Evolutionary conservation across 2,113 vertebrate genomes (phyloP).

Genomic region (Hirundichthys speculiger): DNA sequence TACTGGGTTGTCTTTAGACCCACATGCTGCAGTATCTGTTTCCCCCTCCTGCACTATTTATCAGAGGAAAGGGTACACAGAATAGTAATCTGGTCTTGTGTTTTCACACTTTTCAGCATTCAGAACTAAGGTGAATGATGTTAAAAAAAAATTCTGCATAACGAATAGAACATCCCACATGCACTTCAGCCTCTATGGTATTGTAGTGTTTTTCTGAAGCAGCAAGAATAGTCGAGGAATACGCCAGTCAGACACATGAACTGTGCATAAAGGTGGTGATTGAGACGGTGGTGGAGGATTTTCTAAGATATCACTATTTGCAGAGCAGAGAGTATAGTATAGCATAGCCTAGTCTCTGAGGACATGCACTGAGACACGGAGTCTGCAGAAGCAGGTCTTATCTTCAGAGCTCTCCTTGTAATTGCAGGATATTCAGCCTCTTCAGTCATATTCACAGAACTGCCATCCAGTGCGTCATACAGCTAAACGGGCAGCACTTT

Average conservation of each 20-base stretch:
- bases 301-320: conserved; percentile 37
- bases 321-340: conserved; percentile 41
- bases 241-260: conserved; percentile 1
- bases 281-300: conserved; percentile 10
- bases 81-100: background rate
- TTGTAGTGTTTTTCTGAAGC: conserved; percentile 8
- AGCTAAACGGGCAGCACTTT: conserved; percentile 58
- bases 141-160: background rate
- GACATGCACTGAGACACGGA: conserved; percentile 61
- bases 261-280: background rate
- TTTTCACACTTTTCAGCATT: conserved; percentile 6
- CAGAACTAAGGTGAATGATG: conserved; percentile 2
- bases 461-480: conserved; percentile 58
- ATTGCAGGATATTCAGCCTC: conserved; percentile 69
- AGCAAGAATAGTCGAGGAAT: conserved; percentile 3
- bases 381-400: conserved; percentile 62
- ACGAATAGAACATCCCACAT: background rate
- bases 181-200: background rate
- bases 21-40: conserved; percentile 32
- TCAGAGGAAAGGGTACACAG: conserved; percentile 7
- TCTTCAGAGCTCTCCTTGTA: conserved; percentile 63
- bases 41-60: conserved; percentile 29
- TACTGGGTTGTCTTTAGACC: conserved; percentile 33
- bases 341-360: conserved; percentile 36
- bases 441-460: conserved; percentile 51